Base-by-base conservation (phyloP, 2,888 invertebrate species). In the Galerucella calmariensis region DNA sequence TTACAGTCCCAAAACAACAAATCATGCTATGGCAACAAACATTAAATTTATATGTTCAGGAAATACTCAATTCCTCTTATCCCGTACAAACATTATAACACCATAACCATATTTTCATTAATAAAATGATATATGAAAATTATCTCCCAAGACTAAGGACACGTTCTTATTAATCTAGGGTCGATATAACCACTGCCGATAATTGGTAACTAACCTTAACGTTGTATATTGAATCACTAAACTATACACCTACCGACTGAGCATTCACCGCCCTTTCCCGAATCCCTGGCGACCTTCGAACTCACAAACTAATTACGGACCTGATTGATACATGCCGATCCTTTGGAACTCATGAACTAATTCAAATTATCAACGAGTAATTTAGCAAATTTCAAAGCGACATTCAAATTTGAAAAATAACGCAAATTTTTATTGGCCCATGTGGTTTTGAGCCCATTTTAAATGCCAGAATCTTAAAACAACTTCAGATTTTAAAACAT, bases 271-370 rank as follows among this genome's bases (percentile, higher is more conserved):
- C 75, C 75, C 78, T 74, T 72, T 77, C 75, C 72, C 62, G 77
- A 51, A 20, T 79, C 78, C 76, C 75, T 63, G 65, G 56, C 67
- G 77, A 51, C 72, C 67, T 68, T 71, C 76, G 73, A 81, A 81
- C 79, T 82, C 80, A 77, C 75, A 80, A 83, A 82, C 83, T 82
- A 83, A 82, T 83, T 83, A 83, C 75, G 73, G 74, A 69, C 79
- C 80, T 82, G 83, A 82, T 82, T 80, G 81, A 82, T 82, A 80
- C 81, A 80, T 77, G 67, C 59, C 74, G 56, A 69, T 35, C 59
- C 72, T 58, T 63, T 58, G 1, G 24, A 71, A 72, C n/a, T 72
- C 46, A 27, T 5, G 10, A 72, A 67, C 63, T 65, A 20, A 10
- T 56, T 10, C 16, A 20, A 16, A 20, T 56, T 20, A 56, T 20